Evolutionary conservation across 2,888 invertebrate species (phyloP), one percentile per base, ranked within the genome.

Genomic region (Capitulum mitella): DNA sequence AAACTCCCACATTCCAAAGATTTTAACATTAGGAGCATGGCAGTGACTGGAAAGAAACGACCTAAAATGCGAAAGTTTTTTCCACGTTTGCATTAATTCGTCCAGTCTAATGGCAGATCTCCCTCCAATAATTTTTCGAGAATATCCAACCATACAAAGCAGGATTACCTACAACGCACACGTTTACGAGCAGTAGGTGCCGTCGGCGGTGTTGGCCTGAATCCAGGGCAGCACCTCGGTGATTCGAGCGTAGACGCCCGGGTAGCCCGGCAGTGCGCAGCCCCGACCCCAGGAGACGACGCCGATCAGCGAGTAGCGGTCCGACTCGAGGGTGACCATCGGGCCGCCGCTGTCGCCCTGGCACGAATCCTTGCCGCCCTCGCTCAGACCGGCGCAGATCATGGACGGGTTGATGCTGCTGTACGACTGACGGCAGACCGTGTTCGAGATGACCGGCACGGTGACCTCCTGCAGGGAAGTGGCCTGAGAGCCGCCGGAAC

Each of bases 341-440:
- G 78, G 46, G 70, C 74, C 78, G 29, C 78, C 74, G 29, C 22
- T 37, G 37, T 75, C n/a, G 29, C 78, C 79, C 79, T 79, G 78
- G 43, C 79, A 79, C 22, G 79, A 78, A 61, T 79, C 79, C 48
- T 78, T 79, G 29, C 79, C 79, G 12, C 78, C 78, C 0, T 43
- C 54, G 22, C 22, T 1, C 29, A 74, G 40, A 22, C 79, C 79
- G 34, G 79, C 79, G 40, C 79, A 79, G n/a, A 79, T 29, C 79
- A 79, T 79, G 37, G 43, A 43, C 43, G 43, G 43, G 43, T 43
- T 43, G 43, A 43, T 43, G 43, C 43, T 43, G 43, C 43, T 43
- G 43, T 43, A 43, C 12, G 43, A 29, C 40, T 26, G 34, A 3
- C 16, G 43, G 46, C 79, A 79, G 48, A n/a, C 37, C 12, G 34